Conservation (phyloP, 1,140 invertebrate species). For the Ostrea denselamellosa region DNA sequence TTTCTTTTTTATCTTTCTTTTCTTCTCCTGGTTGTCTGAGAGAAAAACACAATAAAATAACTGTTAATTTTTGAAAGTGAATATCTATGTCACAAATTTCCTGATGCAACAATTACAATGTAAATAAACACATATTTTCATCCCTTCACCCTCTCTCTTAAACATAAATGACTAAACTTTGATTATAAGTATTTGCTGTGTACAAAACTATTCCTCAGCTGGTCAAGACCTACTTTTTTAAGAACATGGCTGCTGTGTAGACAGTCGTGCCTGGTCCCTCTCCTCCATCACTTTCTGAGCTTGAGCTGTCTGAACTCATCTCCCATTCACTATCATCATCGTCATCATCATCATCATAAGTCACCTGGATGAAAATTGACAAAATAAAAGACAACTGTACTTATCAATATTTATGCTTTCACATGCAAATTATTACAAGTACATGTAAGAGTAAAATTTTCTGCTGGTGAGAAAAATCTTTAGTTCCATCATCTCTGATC, state of each 20-base stretch:
- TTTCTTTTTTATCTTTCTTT: slow-evolving; percentile 72
- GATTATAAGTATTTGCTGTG: too few relatives aligned
- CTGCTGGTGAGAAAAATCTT: too few relatives aligned
- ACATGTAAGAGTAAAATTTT: too few relatives aligned
- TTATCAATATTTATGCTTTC: not conserved
- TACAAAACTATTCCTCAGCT: too few relatives aligned
- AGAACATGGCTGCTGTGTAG: slow-evolving; percentile 85
- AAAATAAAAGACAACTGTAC: not conserved
- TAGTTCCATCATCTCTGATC: too few relatives aligned
- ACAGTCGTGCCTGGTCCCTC: slow-evolving; percentile 67
- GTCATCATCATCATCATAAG: slow-evolving; percentile 67
- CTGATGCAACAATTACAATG: too few relatives aligned
- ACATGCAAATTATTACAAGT: too few relatives aligned
- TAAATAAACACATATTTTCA: too few relatives aligned
- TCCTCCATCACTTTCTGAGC: slow-evolving; percentile 74
- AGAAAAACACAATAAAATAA: slow-evolving; percentile 48
- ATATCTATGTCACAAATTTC: too few relatives aligned
- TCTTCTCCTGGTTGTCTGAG: slow-evolving; percentile 58
- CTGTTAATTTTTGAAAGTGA: not conserved
- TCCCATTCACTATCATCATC: slow-evolving; percentile 68
- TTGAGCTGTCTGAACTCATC: slow-evolving; percentile 51
- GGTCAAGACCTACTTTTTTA: slow-evolving; percentile 84
- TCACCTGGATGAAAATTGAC: slow-evolving; percentile 13
- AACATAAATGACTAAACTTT: too few relatives aligned
- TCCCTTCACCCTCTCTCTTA: too few relatives aligned